phyloP scores from a whole-genome alignment of 2,113 vertebrate genomes.

The Chloropsis hardwickii region DNA sequence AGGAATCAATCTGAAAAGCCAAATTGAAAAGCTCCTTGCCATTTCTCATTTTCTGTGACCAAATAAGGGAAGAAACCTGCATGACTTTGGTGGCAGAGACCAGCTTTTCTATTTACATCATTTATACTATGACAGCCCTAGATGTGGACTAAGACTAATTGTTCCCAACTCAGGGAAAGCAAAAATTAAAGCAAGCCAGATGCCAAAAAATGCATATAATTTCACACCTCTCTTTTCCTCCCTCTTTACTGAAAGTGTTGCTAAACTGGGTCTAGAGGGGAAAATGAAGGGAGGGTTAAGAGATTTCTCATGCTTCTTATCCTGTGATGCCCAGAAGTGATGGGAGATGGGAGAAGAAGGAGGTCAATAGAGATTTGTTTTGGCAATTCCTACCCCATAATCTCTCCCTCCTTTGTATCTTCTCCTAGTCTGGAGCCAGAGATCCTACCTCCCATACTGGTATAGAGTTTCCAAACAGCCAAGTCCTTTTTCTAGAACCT shows the following conservation, averaged over 20 bases:
- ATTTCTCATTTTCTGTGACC: constrained; percentile 3
- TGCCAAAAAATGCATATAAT: background rate
- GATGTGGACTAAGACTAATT: background rate
- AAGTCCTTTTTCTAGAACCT: background rate
- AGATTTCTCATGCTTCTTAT: background rate
- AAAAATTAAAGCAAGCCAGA: background rate
- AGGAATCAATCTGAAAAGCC: constrained; percentile 12
- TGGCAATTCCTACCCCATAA: background rate
- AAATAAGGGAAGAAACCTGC: background rate
- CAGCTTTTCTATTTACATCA: background rate
- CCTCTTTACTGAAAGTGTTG: background rate
- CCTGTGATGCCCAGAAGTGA: background rate
- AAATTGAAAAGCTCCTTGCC: background rate
- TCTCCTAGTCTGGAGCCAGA: background rate
- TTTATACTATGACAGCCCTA: background rate
- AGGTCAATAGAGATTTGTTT: background rate
- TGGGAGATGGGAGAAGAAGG: background rate
- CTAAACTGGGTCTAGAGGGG: background rate
- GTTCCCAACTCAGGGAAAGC: background rate
- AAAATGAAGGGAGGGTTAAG: background rate
- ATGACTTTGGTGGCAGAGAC: background rate
- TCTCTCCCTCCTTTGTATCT: background rate
- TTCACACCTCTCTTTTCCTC: background rate
- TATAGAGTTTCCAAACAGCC: background rate
- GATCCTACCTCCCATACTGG: background rate